These are phyloP conservation scores for Pimpla rufipes DNA, from an alignment of 2,888 invertebrate genomes.

Conservation along the genomic window DNA sequence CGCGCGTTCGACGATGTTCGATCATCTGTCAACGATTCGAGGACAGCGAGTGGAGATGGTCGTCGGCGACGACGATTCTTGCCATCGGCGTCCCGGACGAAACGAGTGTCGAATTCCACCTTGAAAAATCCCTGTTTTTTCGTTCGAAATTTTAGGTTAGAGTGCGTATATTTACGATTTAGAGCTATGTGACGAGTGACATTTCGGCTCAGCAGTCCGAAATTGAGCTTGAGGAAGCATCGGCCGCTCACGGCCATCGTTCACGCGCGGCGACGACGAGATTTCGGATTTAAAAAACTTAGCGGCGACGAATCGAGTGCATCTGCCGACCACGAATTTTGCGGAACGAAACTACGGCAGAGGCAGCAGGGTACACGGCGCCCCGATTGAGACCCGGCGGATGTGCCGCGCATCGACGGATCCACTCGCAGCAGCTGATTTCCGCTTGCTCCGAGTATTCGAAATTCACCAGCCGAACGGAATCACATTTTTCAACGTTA, in stretches of 20 bases:
- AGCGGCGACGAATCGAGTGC: not conserved
- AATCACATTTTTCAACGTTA: too few species aligned
- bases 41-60: too few species aligned
- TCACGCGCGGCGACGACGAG: conserved; percentile 28
- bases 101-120: too few species aligned
- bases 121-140: too few species aligned
- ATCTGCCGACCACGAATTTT: not conserved
- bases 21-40: too few species aligned
- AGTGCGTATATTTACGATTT: conserved; percentile 73
- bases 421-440: too few species aligned
- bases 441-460: too few species aligned
- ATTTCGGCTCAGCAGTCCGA: conserved; percentile 68
- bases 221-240: conserved; percentile 70
- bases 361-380: not conserved
- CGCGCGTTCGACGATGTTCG: too few species aligned
- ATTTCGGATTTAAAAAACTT: conserved; percentile 25
- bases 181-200: conserved; percentile 66
- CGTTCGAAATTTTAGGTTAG: conserved; percentile 69
- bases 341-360: not conserved
- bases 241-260: conserved; percentile 76
- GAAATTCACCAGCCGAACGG: too few species aligned
- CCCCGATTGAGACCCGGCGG: not conserved
- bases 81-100: too few species aligned
- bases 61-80: too few species aligned
- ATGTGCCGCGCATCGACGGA: too few species aligned